These are phyloP conservation scores for Sycobia sp. DNA, from an alignment of 1,140 invertebrate species.

Conservation along the genomic window DNA sequence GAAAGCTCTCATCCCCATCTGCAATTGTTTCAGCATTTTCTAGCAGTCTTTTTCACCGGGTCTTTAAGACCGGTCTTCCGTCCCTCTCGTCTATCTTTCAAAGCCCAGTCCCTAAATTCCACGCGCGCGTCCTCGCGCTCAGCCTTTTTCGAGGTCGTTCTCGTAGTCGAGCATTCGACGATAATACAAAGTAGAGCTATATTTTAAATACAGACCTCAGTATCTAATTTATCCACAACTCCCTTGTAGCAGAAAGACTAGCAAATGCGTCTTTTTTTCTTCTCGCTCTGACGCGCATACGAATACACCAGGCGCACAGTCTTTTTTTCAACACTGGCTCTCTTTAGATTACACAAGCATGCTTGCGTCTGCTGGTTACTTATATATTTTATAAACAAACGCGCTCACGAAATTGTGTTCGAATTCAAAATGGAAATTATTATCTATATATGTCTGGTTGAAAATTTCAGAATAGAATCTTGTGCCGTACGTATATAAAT, in stretches of 20 bases:
- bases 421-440: not conserved
- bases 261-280: not conserved
- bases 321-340: not conserved
- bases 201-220: too few species aligned
- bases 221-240: too few species aligned
- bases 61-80: conserved; percentile 30
- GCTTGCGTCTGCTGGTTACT: too few species aligned
- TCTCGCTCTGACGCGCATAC: not conserved
- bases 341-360: conserved; percentile 25
- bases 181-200: too few species aligned
- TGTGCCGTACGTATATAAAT: not conserved
- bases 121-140: conserved; percentile 3
- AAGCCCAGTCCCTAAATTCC: not conserved
- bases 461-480: not conserved
- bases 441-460: not conserved
- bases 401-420: too few species aligned
- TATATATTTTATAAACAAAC: conserved; percentile 26
- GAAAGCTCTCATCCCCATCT: conserved; percentile 96
- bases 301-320: not conserved
- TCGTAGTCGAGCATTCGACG: not conserved
- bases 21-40: conserved; percentile 91
- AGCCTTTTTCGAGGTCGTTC: conserved; percentile 7
- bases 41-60: conserved; percentile 48
- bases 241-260: conserved; percentile 24
- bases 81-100: not conserved